A percentile compares a stretch with the other conserved stretches of the same genome.
phyloP scores from a whole-genome alignment of 2,888 invertebrate species.

The Dasysyrphus albostriatus region DNA sequence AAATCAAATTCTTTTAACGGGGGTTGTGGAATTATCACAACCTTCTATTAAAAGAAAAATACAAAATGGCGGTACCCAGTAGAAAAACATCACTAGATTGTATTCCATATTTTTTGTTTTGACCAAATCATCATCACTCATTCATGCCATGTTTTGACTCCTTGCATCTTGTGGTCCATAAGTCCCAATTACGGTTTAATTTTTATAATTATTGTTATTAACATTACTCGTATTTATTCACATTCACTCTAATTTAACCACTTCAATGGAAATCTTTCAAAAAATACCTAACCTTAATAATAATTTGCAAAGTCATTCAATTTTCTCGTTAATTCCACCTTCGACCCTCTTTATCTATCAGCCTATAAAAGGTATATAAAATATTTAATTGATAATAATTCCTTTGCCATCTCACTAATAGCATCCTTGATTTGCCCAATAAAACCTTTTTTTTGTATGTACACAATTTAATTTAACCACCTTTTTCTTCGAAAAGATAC shows the following conservation, averaged over 20 bases:
- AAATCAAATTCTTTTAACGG: too few species aligned
- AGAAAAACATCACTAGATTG: too few species aligned
- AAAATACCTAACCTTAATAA: background rate
- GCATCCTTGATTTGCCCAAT: slow-evolving; percentile 20
- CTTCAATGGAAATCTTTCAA: background rate
- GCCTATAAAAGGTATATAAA: slow-evolving; percentile 16
- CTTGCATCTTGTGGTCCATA: background rate
- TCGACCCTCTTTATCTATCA: background rate
- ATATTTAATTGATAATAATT: slow-evolving; percentile 37
- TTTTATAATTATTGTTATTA: background rate
- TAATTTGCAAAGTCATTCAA: slow-evolving; percentile 23
- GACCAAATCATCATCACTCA: too few species aligned
- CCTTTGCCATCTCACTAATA: background rate
- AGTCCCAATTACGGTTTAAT: background rate
- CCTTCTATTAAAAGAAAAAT: too few species aligned
- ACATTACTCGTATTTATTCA: background rate
- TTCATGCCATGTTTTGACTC: too few species aligned
- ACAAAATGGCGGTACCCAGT: too few species aligned
- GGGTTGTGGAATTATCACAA: too few species aligned
- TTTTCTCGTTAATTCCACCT: slow-evolving; percentile 5
- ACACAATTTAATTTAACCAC: slow-evolving; percentile 19
- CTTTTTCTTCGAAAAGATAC: slow-evolving; percentile 3
- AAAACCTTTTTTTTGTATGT: background rate
- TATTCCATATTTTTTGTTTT: too few species aligned
- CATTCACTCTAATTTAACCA: background rate